Evolutionary conservation across 2,113 vertebrate genomes (phyloP).

Genomic region (Danio rerio): GRCz12tu NC_133181.1:2980001-2980500

Average conservation of each 20-base stretch:
- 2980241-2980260: constrained; percentile 18
- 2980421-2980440: too few relatives aligned
- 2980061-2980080: background rate
- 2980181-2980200: constrained; percentile 55
- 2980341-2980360: too few relatives aligned
- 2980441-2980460: too few relatives aligned
- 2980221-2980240: constrained; percentile 28
- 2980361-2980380: too few relatives aligned
- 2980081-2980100: constrained; percentile 38
- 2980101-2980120: too few relatives aligned
- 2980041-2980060: constrained; percentile 31
- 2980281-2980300: constrained; percentile 29
- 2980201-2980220: background rate
- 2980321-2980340: too few relatives aligned
- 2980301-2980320: too few relatives aligned
- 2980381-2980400: too few relatives aligned
- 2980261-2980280: background rate
- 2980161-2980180: constrained; percentile 63
- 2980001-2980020: constrained; percentile 66
- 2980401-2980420: too few relatives aligned
- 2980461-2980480: too few relatives aligned
- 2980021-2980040: constrained; percentile 56
- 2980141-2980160: constrained; percentile 60
- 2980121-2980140: constrained; percentile 25
- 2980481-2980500: too few relatives aligned